Evolutionary conservation across 2,888 invertebrate species (phyloP).

Genomic region (Tribolium freemani): DNA sequence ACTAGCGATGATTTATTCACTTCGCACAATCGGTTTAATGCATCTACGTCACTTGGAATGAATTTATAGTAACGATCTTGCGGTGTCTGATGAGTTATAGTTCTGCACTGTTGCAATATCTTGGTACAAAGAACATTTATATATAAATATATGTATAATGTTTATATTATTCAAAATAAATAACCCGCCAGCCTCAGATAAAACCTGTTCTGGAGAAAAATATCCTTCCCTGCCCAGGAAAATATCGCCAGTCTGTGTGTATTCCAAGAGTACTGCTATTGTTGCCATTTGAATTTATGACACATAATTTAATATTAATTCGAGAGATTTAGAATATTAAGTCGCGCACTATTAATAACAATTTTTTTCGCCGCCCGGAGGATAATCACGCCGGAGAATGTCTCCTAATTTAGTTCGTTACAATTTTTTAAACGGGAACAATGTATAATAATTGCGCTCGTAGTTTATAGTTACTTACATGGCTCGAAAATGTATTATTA

Average conservation of each 20-base stretch:
- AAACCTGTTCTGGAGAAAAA: slow-evolving; percentile 61
- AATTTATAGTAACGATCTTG: slow-evolving; percentile 54
- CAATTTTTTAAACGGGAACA: slow-evolving; percentile 51
- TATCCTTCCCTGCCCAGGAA: slow-evolving; percentile 52
- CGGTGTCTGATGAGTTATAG: slow-evolving; percentile 52
- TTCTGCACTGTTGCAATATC: slow-evolving; percentile 53
- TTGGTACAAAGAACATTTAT: slow-evolving; percentile 56
- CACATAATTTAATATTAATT: slow-evolving; percentile 57
- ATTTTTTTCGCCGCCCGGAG: not conserved
- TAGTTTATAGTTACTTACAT: slow-evolving; percentile 63
- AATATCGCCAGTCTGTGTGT: slow-evolving; percentile 46
- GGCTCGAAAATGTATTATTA: slow-evolving; percentile 66
- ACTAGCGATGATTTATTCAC: slow-evolving; percentile 55
- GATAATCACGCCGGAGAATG: slow-evolving; percentile 22
- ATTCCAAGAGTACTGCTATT: slow-evolving; percentile 45
- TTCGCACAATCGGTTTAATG: slow-evolving; percentile 55
- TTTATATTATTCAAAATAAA: slow-evolving; percentile 62
- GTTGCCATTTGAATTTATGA: slow-evolving; percentile 57
- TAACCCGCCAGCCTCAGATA: slow-evolving; percentile 55
- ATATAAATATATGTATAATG: slow-evolving; percentile 59
- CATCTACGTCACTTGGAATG: slow-evolving; percentile 54
- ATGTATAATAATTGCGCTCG: slow-evolving; percentile 55
- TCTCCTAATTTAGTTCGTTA: slow-evolving; percentile 39
- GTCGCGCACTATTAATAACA: slow-evolving; percentile 3
- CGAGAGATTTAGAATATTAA: slow-evolving; percentile 29